Percentiles rank a stretch among this genome's conserved stretches.
phyloP scores from a whole-genome alignment of 1,140 invertebrate species.

The Glossosoma conforme region DNA sequence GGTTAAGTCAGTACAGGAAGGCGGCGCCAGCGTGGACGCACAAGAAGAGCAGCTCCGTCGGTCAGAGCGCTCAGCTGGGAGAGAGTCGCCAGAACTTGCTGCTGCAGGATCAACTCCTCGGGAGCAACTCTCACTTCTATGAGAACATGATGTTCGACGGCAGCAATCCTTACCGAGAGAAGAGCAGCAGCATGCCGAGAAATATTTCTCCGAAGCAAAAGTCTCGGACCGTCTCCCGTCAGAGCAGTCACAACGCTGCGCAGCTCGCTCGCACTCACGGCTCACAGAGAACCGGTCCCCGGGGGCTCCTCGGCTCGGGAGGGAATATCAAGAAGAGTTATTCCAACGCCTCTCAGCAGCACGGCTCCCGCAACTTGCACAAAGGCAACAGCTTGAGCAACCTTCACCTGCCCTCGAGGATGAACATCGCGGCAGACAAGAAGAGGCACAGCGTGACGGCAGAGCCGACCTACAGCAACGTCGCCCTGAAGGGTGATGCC shows the following conservation, averaged over 20 bases:
- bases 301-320: conserved; percentile 11
- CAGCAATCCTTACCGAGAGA: conserved; percentile 30
- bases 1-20: conserved; percentile 38
- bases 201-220: conserved; percentile 32
- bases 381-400: conserved; percentile 29
- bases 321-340: conserved; percentile 26
- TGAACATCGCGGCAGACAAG: conserved; percentile 21
- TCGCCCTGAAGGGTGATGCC: conserved; percentile 13
- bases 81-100: conserved; percentile 49
- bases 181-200: conserved; percentile 46
- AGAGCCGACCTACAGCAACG: conserved; percentile 23
- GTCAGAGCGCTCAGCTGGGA: conserved; percentile 41
- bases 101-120: conserved; percentile 37
- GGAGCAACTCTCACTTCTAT: conserved; percentile 41
- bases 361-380: conserved; percentile 11
- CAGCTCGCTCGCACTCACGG: background rate
- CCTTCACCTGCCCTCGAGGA: conserved; percentile 20
- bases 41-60: conserved; percentile 47
- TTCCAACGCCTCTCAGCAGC: conserved; percentile 26
- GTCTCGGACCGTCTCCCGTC: conserved; percentile 8
- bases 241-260: conserved; percentile 20
- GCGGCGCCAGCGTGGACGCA: conserved; percentile 39
- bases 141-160: conserved; percentile 41
- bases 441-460: conserved; percentile 16
- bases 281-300: conserved; percentile 12